A percentile compares a stretch with the other conserved stretches of the same genome.
Evolutionary conservation across 2,797 vertebrate genomes (phyloP).

Genomic region (Acridotheres tristis): DNA sequence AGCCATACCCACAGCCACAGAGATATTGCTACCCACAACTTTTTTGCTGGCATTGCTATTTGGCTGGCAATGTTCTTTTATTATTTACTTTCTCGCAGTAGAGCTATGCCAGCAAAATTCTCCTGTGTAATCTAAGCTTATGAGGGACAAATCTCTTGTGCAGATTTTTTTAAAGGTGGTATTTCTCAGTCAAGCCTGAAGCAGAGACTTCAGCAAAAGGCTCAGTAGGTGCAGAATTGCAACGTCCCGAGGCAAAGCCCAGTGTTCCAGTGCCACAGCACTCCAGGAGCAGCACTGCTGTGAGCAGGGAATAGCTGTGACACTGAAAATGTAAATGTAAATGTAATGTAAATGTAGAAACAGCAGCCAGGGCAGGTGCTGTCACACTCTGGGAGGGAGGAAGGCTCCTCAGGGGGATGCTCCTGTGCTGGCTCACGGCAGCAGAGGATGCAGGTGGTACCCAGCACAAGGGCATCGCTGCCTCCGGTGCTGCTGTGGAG

Average conservation of each 20-base stretch:
- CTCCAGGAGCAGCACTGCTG: not conserved
- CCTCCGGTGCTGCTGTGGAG: not conserved
- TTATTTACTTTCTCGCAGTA: not conserved
- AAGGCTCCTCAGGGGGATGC: not conserved
- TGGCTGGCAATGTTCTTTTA: not conserved
- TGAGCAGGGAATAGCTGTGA: not conserved
- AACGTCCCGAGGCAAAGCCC: accelerated
- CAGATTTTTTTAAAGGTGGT: not conserved
- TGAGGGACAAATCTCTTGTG: not conserved
- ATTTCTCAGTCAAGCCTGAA: not conserved
- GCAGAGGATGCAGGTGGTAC: not conserved
- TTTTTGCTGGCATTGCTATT: not conserved
- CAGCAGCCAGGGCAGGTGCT: not conserved
- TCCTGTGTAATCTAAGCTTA: not conserved
- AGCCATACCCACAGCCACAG: not conserved
- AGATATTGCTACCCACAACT: not conserved
- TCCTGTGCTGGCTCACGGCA: not conserved
- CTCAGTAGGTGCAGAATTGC: not conserved
- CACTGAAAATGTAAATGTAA: not conserved
- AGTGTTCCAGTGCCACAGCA: accelerated
- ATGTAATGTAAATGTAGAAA: not conserved
- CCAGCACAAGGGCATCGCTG: not conserved
- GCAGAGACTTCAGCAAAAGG: not conserved
- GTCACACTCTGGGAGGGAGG: not conserved
- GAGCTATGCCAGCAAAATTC: not conserved